Evolutionary conservation across 2,113 vertebrate genomes (phyloP), one percentile per base, ranked within the genome.

Genomic region (Vimba vimba): DNA sequence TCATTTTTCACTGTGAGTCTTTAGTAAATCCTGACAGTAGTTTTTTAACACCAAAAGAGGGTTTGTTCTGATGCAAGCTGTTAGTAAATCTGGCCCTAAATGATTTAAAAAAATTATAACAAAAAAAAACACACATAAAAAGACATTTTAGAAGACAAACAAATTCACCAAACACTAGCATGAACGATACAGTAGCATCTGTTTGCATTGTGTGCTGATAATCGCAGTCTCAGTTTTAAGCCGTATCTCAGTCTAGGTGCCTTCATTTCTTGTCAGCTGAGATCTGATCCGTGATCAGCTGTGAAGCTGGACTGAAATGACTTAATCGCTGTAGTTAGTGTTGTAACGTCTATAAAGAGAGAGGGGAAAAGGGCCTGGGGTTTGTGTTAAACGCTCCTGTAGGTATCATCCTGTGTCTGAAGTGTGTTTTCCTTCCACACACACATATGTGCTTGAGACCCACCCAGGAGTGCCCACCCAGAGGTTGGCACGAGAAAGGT

Each of bases 381-480:
- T 73, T 86, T 83, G n/a, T 33, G 77, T 78, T 85, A 82, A 87
- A 84, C 83, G 60, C 79, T 82, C 68, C 55, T 76, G 74, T 80
- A 82, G 86, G 86, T 75, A 88, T 87, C 74, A 71, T 85, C 73
- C 17, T 69, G 47, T 78, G 85, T 23, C 68, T 84, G 27, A 50
- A 87, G 30, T 59, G 27, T 52, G 45, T 79, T 74, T 50, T 62
- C 4, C 71, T 80, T 43, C 36, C 60, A 30, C 33, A 81, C 79
- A 74, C 83, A 84, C 39, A 85, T 39, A 74, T 36, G 23, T 43
- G 47, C 57, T 66, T 39, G 55, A 83, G 75, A 27, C 83, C 74
- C 79, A 82, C 84, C 82, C 55, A 66, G 82, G 68, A 71, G 64
- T 57, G 85, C 82, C 89, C 85, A 91, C 89, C 91, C 87, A 89